Conservation (phyloP, 1,140 invertebrate genomes). For the Brachionus plicatilis region DNA sequence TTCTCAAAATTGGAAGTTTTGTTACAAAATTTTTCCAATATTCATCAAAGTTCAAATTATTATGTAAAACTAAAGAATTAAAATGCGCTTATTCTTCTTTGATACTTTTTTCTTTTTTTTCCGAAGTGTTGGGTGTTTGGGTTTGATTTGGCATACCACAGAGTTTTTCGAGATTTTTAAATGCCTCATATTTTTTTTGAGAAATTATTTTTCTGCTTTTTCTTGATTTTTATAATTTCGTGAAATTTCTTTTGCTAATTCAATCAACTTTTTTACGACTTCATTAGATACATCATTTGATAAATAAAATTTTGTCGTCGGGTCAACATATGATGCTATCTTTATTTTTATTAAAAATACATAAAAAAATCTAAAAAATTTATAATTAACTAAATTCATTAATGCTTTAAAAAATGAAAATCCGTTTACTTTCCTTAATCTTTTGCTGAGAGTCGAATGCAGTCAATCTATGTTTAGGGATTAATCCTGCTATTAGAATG, state of each 20-base stretch:
- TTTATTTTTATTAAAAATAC: not conserved
- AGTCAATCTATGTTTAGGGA: not conserved
- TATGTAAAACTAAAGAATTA: not conserved
- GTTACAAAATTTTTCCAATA: not conserved
- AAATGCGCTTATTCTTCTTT: not conserved
- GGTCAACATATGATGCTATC: conserved; percentile 6
- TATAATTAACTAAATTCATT: not conserved
- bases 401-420: not conserved
- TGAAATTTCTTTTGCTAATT: not conserved
- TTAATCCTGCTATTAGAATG: not conserved
- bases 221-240: not conserved
- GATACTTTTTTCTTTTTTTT: not conserved
- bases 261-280: not conserved
- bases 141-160: not conserved
- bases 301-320: not conserved
- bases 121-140: not conserved
- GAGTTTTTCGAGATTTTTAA: conserved; percentile 5
- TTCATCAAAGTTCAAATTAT: not conserved
- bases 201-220: not conserved
- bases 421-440: not conserved
- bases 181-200: not conserved
- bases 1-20: not conserved
- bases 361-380: not conserved
- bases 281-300: not conserved
- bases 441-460: not conserved